A percentile compares a stretch with the other conserved stretches of the same genome.
These are phyloP conservation scores for Echeneis naucrates DNA, from an alignment of 2,797 vertebrate genomes.

Conservation along the genomic window DNA sequence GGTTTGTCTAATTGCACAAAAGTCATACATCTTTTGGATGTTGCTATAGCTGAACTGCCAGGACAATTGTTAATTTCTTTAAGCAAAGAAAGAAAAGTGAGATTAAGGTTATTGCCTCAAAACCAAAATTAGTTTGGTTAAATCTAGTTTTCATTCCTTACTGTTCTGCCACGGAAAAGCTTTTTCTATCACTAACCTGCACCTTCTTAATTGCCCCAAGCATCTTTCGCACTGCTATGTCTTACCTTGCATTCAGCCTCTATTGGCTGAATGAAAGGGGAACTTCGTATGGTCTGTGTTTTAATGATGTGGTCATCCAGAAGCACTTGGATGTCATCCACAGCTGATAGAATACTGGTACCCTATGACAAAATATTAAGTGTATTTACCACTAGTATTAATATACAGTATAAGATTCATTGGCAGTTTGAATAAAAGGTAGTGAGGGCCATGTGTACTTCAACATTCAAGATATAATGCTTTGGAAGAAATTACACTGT, in stretches of 20 bases:
- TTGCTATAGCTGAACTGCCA: background rate
- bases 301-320: slow-evolving; percentile 95
- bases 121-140: background rate
- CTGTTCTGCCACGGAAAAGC: background rate
- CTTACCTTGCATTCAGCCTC: slow-evolving; percentile 92
- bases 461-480: slow-evolving; percentile 3
- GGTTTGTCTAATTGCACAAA: slow-evolving; percentile 13
- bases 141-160: slow-evolving; percentile 4
- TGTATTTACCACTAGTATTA: background rate
- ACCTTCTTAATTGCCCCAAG: too few species aligned
- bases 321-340: slow-evolving; percentile 93
- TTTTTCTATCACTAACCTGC: background rate
- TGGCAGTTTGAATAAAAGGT: background rate
- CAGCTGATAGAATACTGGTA: slow-evolving; percentile 86
- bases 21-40: background rate
- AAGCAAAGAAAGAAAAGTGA: slow-evolving; percentile 3
- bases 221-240: background rate
- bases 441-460: background rate
- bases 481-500: background rate
- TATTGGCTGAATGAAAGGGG: slow-evolving; percentile 91
- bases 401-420: background rate
- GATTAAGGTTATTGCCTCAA: background rate
- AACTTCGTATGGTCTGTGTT: slow-evolving; percentile 92
- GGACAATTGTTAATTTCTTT: background rate
- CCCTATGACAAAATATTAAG: slow-evolving; percentile 80